Percentiles rank a stretch among this genome's conserved stretches.
phyloP scores from a whole-genome alignment of 1,140 invertebrate species.

The Luehdorfia chinensis region DNA sequence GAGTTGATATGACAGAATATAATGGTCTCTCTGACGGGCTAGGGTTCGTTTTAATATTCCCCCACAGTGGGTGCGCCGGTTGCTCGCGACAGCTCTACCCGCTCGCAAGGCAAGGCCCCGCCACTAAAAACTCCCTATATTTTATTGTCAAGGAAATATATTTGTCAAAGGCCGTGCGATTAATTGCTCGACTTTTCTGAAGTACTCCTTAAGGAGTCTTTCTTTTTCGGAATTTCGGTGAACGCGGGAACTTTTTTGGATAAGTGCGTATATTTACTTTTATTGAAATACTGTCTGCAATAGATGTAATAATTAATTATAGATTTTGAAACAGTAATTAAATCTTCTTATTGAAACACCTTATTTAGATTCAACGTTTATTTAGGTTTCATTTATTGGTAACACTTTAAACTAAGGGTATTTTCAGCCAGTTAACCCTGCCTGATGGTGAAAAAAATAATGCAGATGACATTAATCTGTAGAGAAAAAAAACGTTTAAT shows the following conservation, averaged over 20 bases:
- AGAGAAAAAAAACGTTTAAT: too few relatives aligned
- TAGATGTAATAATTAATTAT: too few relatives aligned
- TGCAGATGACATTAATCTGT: too few relatives aligned
- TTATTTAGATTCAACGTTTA: not conserved
- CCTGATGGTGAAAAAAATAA: too few relatives aligned
- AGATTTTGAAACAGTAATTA: constrained; percentile 5
- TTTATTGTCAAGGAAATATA: constrained; percentile 68
- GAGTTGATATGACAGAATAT: constrained; percentile 33
- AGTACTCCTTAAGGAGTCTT: constrained; percentile 30
- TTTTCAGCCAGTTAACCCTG: too few relatives aligned
- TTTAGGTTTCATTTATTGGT: too few relatives aligned
- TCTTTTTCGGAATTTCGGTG: constrained; percentile 25
- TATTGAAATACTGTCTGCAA: too few relatives aligned
- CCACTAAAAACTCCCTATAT: constrained; percentile 61
- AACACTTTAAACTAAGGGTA: too few relatives aligned
- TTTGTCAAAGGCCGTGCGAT: constrained; percentile 60
- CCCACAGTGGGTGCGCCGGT: constrained; percentile 48
- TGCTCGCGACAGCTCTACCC: constrained; percentile 56
- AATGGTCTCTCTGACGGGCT: constrained; percentile 28
- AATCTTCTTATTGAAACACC: not conserved
- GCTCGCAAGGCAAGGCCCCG: constrained; percentile 39
- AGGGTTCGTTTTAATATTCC: constrained; percentile 61
- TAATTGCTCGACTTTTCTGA: constrained; percentile 51
- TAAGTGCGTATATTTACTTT: not conserved
- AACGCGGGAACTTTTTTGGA: not conserved